Evolutionary conservation across 2,797 vertebrate species (phyloP).

Genomic region (Enteromius thamalakanensis): DNA sequence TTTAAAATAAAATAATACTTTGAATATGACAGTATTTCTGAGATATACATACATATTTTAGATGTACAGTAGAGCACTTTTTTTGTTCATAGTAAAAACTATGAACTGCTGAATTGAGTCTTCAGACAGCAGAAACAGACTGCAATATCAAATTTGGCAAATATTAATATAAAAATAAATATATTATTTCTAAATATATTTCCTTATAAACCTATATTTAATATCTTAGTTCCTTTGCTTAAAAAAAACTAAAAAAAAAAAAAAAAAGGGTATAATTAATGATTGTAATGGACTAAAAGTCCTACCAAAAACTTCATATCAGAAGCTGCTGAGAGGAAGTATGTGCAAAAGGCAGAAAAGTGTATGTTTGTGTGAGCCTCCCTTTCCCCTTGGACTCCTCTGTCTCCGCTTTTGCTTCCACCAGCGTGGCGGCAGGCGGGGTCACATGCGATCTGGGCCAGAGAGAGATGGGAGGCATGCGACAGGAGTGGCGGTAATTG

Average conservation of each 20-base stretch:
- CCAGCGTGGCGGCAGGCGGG: conserved; percentile 66
- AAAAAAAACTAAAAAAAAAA: neutral
- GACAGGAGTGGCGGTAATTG: conserved; percentile 72
- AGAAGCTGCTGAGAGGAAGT: neutral
- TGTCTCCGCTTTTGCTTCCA: conserved; percentile 54
- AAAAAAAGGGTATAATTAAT: neutral
- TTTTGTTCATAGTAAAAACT: neutral
- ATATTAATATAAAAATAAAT: neutral
- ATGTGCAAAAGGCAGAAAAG: conserved; percentile 1
- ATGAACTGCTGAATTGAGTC: neutral
- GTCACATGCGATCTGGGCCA: conserved; percentile 70
- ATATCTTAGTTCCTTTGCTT: neutral
- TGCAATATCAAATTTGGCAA: neutral
- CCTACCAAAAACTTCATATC: neutral
- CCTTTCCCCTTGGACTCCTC: conserved; percentile 43
- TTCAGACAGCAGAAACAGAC: neutral
- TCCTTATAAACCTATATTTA: neutral
- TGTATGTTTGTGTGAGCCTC: conserved; percentile 24
- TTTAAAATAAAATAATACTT: neutral
- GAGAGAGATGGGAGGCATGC: conserved; percentile 67
- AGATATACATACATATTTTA: neutral
- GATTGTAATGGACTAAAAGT: neutral
- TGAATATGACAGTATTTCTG: too few relatives aligned
- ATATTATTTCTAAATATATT: neutral
- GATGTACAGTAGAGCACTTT: neutral